A percentile compares a stretch with the other conserved stretches of the same genome.
Conservation (phyloP, 2,797 vertebrate genomes). For the Sylvilagus floridanus region DNA sequence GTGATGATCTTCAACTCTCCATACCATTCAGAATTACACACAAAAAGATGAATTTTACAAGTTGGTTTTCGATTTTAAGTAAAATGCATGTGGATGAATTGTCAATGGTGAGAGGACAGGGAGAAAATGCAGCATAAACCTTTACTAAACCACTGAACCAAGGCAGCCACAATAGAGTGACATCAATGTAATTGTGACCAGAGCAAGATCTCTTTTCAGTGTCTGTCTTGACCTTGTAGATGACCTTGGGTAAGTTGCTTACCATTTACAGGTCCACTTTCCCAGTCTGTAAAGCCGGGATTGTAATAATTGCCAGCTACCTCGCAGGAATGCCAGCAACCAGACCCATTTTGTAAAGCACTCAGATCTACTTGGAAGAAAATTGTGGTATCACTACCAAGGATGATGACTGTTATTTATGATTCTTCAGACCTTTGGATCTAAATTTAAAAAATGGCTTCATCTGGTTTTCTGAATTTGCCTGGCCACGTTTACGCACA, state of each 20-base stretch:
- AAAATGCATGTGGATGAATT: background rate
- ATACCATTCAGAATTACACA: background rate
- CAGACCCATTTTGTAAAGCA: slow-evolving; percentile 7
- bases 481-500: background rate
- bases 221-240: background rate
- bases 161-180: background rate
- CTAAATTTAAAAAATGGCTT: slow-evolving; percentile 51
- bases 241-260: background rate
- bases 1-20: background rate
- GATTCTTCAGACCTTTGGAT: slow-evolving; percentile 37
- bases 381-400: background rate
- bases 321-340: background rate
- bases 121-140: background rate
- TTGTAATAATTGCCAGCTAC: background rate
- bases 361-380: slow-evolving; percentile 27
- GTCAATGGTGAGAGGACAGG: background rate
- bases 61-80: slow-evolving; percentile 6
- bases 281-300: slow-evolving; percentile 7
- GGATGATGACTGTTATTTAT: slow-evolving; percentile 39
- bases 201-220: background rate
- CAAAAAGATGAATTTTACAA: slow-evolving; percentile 9
- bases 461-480: slow-evolving; percentile 54
- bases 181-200: background rate
- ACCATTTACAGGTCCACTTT: background rate
- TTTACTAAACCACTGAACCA: background rate